Evolutionary conservation across 2,113 vertebrate species (phyloP).

Genomic region (Actinemys pallida): DNA sequence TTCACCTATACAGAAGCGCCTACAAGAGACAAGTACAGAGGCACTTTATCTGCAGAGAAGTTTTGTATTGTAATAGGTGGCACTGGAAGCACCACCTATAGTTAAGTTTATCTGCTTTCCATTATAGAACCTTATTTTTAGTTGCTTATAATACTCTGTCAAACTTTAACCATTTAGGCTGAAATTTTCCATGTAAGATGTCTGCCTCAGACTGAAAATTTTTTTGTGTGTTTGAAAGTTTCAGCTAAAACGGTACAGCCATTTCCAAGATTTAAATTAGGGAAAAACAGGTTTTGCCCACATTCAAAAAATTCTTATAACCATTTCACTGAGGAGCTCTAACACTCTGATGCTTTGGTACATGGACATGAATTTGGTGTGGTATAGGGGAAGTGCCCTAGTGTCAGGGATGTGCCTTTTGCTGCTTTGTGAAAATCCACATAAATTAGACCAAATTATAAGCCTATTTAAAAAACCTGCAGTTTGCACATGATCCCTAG

Average conservation of each 20-base stretch:
- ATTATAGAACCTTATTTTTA: not conserved
- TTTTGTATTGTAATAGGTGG: not conserved
- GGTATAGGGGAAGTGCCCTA: not conserved
- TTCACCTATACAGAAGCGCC: constrained; percentile 40
- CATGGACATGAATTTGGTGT: not conserved
- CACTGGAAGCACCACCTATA: accelerated
- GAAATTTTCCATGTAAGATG: not conserved
- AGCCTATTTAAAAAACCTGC: not conserved
- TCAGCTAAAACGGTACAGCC: not conserved
- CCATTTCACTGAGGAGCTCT: not conserved
- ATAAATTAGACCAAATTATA: not conserved
- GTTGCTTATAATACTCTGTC: not conserved
- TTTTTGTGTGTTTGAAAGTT: not conserved
- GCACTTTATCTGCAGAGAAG: not conserved
- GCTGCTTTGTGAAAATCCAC: not conserved
- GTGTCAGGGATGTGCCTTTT: not conserved
- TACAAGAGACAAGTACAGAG: not conserved
- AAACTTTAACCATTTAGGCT: not conserved
- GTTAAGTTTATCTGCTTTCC: not conserved
- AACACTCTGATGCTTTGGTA: not conserved
- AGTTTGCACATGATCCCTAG: not conserved
- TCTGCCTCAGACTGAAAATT: not conserved
- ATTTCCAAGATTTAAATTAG: not conserved
- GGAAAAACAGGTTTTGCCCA: not conserved
- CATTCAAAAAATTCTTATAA: not conserved